Percentiles rank a stretch among this genome's conserved stretches.
These are phyloP conservation scores for Rhabdomys pumilio DNA, from an alignment of 2,797 vertebrate genomes.

Conservation along the genomic window DNA sequence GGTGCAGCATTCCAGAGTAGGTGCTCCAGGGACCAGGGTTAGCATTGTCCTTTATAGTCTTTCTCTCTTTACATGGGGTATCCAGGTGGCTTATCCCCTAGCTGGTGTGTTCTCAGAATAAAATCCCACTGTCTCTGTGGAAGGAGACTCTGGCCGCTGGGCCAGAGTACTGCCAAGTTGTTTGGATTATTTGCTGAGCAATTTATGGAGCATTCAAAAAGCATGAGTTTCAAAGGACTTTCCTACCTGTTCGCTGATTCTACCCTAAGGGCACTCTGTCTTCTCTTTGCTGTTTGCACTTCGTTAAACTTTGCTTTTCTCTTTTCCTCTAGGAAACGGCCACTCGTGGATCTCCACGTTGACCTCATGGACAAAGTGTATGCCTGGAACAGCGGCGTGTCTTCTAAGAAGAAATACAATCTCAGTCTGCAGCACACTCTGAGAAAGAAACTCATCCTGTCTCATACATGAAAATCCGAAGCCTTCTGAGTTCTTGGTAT, in stretches of 20 bases:
- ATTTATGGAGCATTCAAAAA: not conserved
- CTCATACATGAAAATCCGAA: constrained; percentile 76
- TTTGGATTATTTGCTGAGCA: not conserved
- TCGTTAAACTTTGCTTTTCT: constrained; percentile 71
- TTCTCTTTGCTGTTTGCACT: constrained; percentile 29
- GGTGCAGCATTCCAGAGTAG: not conserved
- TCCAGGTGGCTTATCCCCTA: not conserved
- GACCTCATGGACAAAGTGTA: constrained; percentile 92
- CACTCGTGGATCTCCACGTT: constrained; percentile 92
- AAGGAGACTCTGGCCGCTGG: not conserved
- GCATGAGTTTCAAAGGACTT: constrained; percentile 2
- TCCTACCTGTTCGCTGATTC: constrained; percentile 35
- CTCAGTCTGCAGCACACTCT: constrained; percentile 93
- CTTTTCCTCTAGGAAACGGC: constrained; percentile 89
- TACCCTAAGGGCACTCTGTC: not conserved
- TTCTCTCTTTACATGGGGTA: not conserved
- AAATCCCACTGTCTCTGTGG: not conserved
- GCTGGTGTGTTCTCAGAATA: not conserved
- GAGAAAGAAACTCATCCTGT: constrained; percentile 92
- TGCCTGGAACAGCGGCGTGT: constrained; percentile 89
- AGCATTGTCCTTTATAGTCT: not conserved
- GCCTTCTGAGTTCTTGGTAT: no score
- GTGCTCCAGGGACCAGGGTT: not conserved
- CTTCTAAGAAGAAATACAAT: constrained; percentile 87
- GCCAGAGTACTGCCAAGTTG: not conserved